A percentile compares a stretch with the other conserved stretches of the same genome.
Conservation (phyloP, 2,113 vertebrate species). For the Zootoca vivipara region DNA sequence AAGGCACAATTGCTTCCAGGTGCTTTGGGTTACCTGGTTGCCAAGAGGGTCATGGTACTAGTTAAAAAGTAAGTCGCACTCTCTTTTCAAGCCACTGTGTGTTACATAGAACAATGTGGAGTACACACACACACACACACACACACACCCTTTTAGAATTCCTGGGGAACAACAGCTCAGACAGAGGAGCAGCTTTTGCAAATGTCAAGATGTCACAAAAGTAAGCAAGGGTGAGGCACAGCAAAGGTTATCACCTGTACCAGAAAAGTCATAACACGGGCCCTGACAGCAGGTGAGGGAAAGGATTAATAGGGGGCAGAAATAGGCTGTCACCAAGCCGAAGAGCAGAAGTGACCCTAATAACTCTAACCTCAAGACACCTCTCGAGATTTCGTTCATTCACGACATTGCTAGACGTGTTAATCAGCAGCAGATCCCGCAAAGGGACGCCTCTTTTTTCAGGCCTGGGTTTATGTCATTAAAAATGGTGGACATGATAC, state of each 20-base stretch:
- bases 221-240: neutral
- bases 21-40: neutral
- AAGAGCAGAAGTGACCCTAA: neutral
- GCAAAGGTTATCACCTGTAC: neutral
- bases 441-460: too few relatives aligned
- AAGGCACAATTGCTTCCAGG: neutral
- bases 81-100: neutral
- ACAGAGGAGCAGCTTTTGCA: slow-evolving; percentile 19
- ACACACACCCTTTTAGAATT: neutral
- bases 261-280: neutral
- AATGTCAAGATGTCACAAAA: neutral
- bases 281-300: neutral
- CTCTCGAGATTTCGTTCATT: neutral
- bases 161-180: neutral
- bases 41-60: neutral
- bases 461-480: too few relatives aligned
- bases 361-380: neutral
- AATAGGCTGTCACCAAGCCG: neutral
- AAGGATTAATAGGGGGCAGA: neutral
- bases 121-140: neutral
- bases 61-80: neutral
- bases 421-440: neutral
- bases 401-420: neutral
- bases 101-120: neutral
- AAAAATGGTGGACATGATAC: neutral